Percentiles rank a stretch among this genome's conserved stretches.
phyloP scores from a whole-genome alignment of 2,888 invertebrate species.

The Phyllotreta striolata region DNA sequence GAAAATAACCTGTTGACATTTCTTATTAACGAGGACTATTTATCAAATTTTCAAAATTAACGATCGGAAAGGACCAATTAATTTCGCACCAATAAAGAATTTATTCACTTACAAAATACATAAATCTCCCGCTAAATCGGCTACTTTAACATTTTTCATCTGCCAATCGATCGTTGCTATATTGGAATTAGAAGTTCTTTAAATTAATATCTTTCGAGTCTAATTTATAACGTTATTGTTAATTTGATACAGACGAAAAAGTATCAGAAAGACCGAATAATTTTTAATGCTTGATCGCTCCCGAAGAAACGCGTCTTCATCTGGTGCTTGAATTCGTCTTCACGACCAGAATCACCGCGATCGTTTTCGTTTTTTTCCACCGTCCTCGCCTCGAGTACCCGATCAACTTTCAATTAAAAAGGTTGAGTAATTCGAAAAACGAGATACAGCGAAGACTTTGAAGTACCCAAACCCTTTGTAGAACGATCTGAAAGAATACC shows the following conservation, averaged over 20 bases:
- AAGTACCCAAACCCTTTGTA: slow-evolving; percentile 46
- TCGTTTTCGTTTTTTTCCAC: slow-evolving; percentile 2
- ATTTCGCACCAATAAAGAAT: too few relatives aligned
- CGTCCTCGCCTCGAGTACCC: slow-evolving; percentile 8
- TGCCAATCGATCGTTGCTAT: too few relatives aligned
- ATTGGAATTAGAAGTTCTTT: too few relatives aligned
- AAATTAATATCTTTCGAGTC: too few relatives aligned
- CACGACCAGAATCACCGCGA: slow-evolving; percentile 11
- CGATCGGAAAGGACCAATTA: slow-evolving; percentile 2
- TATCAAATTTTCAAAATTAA: slow-evolving; percentile 26
- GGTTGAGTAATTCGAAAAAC: slow-evolving; percentile 40
- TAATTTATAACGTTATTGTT: too few relatives aligned
- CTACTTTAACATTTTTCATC: too few relatives aligned
- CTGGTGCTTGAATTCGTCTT: slow-evolving; percentile 13
- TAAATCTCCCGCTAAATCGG: too few relatives aligned
- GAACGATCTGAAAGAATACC: slow-evolving; percentile 45
- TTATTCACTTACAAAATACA: too few relatives aligned
- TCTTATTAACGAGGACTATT: slow-evolving; percentile 21
- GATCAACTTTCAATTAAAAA: slow-evolving; percentile 40
- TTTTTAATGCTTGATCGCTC: slow-evolving; percentile 14
- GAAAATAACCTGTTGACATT: slow-evolving; percentile 29
- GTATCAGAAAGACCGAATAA: neutral
- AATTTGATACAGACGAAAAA: neutral
- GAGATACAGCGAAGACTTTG: slow-evolving; percentile 49
- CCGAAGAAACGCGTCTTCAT: slow-evolving; percentile 13